These are phyloP conservation scores for Poeciliopsis turrubarensis DNA, from an alignment of 2,113 vertebrate species.

Conservation along the genomic window DNA sequence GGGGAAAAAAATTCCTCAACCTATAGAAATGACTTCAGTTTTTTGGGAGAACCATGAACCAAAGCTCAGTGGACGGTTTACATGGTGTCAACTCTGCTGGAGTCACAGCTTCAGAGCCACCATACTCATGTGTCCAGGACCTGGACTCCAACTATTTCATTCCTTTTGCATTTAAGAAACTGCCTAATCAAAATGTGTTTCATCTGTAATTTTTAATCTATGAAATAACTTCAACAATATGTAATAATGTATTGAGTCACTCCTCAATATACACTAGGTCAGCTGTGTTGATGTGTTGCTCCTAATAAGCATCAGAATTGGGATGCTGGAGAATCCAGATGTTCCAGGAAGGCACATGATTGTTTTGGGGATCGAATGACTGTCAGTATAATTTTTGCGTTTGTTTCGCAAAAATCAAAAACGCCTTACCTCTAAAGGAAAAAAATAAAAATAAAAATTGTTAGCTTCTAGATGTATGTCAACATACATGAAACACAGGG, in stretches of 20 bases:
- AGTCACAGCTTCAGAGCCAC: not conserved
- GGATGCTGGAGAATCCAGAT: not conserved
- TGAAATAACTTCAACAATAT: not conserved
- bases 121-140: too few relatives aligned
- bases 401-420: not conserved
- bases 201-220: not conserved
- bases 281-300: not conserved
- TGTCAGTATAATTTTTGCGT: not conserved
- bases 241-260: not conserved
- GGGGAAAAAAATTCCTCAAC: not conserved
- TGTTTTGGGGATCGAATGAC: not conserved
- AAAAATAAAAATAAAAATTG: not conserved
- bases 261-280: not conserved
- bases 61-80: not conserved
- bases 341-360: not conserved
- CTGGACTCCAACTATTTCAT: not conserved
- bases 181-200: not conserved
- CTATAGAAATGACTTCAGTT: not conserved
- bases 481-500: slow-evolving; percentile 9
- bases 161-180: not conserved
- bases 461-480: not conserved
- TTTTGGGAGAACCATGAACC: not conserved
- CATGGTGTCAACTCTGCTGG: not conserved
- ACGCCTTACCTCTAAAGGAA: not conserved
- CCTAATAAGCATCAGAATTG: not conserved